phyloP scores from a whole-genome alignment of 2,113 vertebrate genomes.

The Mesembrinibis cayennensis region DNA sequence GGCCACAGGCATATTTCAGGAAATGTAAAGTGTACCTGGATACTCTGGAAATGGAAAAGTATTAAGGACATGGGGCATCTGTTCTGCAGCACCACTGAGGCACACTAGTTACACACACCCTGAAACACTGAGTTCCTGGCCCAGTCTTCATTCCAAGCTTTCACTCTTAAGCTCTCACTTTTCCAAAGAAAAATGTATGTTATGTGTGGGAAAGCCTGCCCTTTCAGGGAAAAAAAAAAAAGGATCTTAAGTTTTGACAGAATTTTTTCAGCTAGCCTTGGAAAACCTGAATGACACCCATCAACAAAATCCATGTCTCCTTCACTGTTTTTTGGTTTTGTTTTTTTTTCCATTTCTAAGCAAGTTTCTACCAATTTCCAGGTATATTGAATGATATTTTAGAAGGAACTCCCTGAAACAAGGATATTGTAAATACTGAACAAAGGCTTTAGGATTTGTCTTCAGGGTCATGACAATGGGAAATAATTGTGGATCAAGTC shows the following conservation, averaged over 20 bases:
- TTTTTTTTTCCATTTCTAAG: background rate
- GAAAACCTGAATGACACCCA: background rate
- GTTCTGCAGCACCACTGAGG: background rate
- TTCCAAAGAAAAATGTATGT: background rate
- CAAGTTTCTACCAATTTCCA: background rate
- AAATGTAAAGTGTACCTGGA: background rate
- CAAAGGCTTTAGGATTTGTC: background rate
- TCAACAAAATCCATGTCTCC: background rate
- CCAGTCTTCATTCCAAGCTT: background rate
- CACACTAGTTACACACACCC: background rate
- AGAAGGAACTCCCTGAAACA: background rate
- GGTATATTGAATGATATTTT: background rate
- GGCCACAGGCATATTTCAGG: background rate
- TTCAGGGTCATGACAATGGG: background rate
- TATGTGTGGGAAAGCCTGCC: background rate
- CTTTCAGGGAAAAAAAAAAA: background rate
- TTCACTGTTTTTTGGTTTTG: background rate
- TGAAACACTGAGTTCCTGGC: background rate
- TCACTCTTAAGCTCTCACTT: background rate
- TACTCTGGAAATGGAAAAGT: background rate
- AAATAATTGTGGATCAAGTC: background rate
- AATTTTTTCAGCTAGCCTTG: background rate
- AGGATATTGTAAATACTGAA: background rate
- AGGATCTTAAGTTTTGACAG: background rate
- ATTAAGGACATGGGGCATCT: background rate